Evolutionary conservation across 2,797 vertebrate genomes (phyloP), one percentile per base, ranked within the genome.

Genomic region (Micrastur ruficollis): DNA sequence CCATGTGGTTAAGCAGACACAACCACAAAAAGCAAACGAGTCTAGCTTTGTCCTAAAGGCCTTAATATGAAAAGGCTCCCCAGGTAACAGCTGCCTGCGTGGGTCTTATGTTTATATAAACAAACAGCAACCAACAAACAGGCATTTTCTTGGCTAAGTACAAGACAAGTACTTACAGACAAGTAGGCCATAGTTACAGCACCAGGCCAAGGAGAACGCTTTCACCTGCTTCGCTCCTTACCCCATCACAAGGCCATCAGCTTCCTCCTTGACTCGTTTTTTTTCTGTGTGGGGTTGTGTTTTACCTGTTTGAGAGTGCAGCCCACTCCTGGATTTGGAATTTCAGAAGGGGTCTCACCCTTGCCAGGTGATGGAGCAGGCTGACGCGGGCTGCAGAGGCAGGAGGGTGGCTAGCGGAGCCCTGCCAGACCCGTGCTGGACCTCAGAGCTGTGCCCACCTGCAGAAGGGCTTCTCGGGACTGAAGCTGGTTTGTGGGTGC

Each of bases 261-360:
- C 32, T 22, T 76, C 47, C 50, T 36, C 2, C 58, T 50, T 3
- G 0, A 14, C 12, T 11, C 6, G 1, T 0, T 9, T 14, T 36
- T 9, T 44, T 31, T 9, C 27, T 29, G 31, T 1, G 2, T 1
- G 11, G 18, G 27, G 31, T 6, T 76, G n/a, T 6, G 46, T 20
- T 83, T 44, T 15, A 47, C n/a, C 63, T 11, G 42, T 13, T 12
- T 8, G 32, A 23, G 36, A 55, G 20, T 0, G 4, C 58, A 79
- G 66, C 53, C 58, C 0, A 0, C 3, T 31, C 71, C 71, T 22
- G 38, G 23, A 10, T 19, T 6, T 19, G 31, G 31, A 3, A 22
- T 56, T 59, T 31, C 1, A 5, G 31, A 26, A 44, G 59, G 27
- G 47, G 22, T 58, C 67, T 61, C 5, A 1, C 52, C 38, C 17